These are phyloP conservation scores for Metacarcinus magister DNA, from an alignment of 2,888 invertebrate genomes.

Conservation along the genomic window DNA sequence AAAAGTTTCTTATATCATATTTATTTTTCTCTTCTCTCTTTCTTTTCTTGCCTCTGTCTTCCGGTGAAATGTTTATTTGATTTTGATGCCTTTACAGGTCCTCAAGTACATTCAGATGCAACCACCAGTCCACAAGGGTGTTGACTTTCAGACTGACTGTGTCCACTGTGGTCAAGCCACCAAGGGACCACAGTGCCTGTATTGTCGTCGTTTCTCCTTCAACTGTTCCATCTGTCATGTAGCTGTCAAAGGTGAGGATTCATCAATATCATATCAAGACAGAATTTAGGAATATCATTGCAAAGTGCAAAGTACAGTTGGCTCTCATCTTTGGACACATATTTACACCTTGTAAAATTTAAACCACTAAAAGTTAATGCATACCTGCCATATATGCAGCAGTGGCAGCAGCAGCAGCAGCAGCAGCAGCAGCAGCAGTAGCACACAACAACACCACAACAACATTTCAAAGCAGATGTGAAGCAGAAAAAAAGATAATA, in stretches of 20 bases:
- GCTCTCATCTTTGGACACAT: too few species aligned
- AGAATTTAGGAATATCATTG: not conserved
- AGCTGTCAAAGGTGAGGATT: slow-evolving; percentile 90
- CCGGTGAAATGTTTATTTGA: not conserved
- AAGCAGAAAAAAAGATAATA: too few species aligned
- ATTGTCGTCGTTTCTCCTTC: slow-evolving; percentile 90
- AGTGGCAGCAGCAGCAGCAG: not conserved
- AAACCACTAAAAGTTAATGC: too few species aligned
- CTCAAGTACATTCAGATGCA: slow-evolving; percentile 87
- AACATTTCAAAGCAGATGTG: too few species aligned
- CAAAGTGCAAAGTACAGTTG: too few species aligned
- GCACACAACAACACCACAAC: not conserved
- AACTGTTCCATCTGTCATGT: slow-evolving; percentile 94
- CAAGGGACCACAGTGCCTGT: slow-evolving; percentile 88
- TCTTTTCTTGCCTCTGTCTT: not conserved
- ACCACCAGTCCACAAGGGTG: slow-evolving; percentile 87
- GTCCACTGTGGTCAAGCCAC: slow-evolving; percentile 88
- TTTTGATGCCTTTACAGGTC: slow-evolving; percentile 86
- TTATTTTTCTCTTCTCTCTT: too few species aligned
- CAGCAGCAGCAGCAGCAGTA: not conserved
- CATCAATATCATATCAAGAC: not conserved
- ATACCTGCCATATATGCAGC: too few species aligned
- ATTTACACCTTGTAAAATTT: too few species aligned
- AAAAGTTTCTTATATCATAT: too few species aligned
- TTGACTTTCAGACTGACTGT: slow-evolving; percentile 91